Evolutionary conservation across 2,888 invertebrate species (phyloP).

Genomic region (Sussaba pulchella): DNA sequence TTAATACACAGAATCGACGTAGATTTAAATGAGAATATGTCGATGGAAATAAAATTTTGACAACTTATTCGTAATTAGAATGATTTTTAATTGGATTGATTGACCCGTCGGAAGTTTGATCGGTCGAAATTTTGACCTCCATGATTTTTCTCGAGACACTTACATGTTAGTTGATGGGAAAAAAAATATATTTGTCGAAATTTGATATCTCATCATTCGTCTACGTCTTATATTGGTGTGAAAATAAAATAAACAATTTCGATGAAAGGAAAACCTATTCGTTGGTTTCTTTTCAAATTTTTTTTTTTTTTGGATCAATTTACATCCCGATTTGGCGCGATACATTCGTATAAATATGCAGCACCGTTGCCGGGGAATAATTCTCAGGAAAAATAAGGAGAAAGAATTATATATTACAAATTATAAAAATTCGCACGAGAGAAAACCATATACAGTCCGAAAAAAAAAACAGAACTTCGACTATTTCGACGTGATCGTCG

Average conservation of each 20-base stretch:
- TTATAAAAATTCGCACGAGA: slow-evolving; percentile 8
- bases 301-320: neutral
- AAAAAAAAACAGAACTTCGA: slow-evolving; percentile 6
- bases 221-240: slow-evolving; percentile 12
- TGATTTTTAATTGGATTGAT: too few relatives aligned
- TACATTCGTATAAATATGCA: slow-evolving; percentile 8
- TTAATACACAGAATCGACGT: too few relatives aligned
- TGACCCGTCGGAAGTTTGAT: too few relatives aligned
- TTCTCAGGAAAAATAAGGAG: neutral
- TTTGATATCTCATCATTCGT: neutral
- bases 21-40: too few relatives aligned
- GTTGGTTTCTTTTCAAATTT: neutral
- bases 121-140: too few relatives aligned
- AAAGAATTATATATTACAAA: slow-evolving; percentile 4
- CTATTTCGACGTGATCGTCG: slow-evolving; percentile 17
- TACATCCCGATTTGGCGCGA: slow-evolving; percentile 6
- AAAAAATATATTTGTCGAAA: slow-evolving; percentile 33
- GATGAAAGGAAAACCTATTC: neutral
- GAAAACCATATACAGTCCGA: neutral
- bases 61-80: too few relatives aligned
- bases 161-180: neutral
- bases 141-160: neutral
- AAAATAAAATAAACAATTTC: slow-evolving; percentile 10
- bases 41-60: too few relatives aligned
- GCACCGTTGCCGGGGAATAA: neutral